A percentile compares a stretch with the other conserved stretches of the same genome.
Evolutionary conservation across 2,797 vertebrate genomes (phyloP).

Genomic region (Sebastes hubbsi): DNA sequence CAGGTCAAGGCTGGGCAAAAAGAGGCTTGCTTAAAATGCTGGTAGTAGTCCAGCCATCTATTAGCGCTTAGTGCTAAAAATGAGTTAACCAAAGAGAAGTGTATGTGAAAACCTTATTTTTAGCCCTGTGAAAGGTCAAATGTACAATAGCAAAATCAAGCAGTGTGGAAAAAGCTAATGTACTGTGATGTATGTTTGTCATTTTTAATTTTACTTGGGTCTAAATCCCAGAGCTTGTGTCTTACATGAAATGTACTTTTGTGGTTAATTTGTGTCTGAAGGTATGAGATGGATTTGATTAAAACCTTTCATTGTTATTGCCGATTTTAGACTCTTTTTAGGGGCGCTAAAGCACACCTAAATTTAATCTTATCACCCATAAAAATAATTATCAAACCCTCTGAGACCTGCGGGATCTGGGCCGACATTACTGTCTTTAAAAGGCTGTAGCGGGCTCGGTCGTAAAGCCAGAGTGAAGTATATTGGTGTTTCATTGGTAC

Average conservation of each 20-base stretch:
- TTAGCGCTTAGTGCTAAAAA: background rate
- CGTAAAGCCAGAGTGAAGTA: too few species aligned
- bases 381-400: too few species aligned
- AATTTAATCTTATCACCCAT: too few species aligned
- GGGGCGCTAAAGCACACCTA: too few species aligned
- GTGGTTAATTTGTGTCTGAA: background rate
- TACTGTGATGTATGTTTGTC: background rate
- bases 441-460: too few species aligned
- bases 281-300: background rate
- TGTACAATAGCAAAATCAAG: background rate
- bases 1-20: background rate
- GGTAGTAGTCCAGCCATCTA: background rate
- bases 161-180: background rate
- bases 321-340: too few species aligned
- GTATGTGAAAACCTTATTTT: background rate
- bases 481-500: background rate
- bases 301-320: background rate
- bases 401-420: too few species aligned
- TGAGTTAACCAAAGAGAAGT: background rate
- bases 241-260: too few species aligned
- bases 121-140: background rate
- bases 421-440: too few species aligned
- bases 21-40: background rate
- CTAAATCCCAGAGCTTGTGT: background rate
- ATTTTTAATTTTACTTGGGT: background rate